phyloP scores from a whole-genome alignment of 2,113 vertebrate genomes.

The Upupa epops region DNA sequence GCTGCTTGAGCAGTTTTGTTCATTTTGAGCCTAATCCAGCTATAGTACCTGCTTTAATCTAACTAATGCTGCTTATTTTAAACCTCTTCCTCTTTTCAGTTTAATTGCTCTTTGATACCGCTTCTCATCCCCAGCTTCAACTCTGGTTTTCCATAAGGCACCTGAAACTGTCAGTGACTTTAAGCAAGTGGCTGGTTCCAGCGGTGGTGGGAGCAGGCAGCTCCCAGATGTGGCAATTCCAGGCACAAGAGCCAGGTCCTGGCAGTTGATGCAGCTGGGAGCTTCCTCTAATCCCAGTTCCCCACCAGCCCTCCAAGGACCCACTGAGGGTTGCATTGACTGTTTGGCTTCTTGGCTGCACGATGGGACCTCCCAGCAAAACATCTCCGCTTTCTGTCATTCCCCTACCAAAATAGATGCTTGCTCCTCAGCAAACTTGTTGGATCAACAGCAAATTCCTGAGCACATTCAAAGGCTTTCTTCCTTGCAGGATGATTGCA shows the following conservation, averaged over 20 bases:
- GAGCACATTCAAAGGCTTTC: background rate
- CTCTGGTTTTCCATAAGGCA: background rate
- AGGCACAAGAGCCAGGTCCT: background rate
- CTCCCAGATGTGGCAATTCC: background rate
- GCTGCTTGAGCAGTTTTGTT: background rate
- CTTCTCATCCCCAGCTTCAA: background rate
- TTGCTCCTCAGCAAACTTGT: background rate
- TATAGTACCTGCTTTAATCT: background rate
- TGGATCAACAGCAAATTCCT: background rate
- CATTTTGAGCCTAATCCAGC: background rate
- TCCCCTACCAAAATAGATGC: background rate
- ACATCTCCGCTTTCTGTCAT: background rate
- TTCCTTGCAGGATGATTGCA: rapidly evolving
- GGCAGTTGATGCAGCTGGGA: too few relatives aligned
- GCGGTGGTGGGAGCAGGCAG: rapidly evolving
- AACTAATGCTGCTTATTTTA: background rate
- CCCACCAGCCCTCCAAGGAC: background rate
- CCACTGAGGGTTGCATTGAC: rapidly evolving
- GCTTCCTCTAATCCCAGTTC: background rate
- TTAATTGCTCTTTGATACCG: background rate
- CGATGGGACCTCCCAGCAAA: background rate
- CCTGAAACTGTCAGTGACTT: background rate
- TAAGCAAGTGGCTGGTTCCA: background rate
- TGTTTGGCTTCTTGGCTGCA: background rate
- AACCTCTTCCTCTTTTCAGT: background rate